Evolutionary conservation across 2,797 vertebrate genomes (phyloP), one percentile per base, ranked within the genome.

Genomic region (Moxostoma hubbsi): DNA sequence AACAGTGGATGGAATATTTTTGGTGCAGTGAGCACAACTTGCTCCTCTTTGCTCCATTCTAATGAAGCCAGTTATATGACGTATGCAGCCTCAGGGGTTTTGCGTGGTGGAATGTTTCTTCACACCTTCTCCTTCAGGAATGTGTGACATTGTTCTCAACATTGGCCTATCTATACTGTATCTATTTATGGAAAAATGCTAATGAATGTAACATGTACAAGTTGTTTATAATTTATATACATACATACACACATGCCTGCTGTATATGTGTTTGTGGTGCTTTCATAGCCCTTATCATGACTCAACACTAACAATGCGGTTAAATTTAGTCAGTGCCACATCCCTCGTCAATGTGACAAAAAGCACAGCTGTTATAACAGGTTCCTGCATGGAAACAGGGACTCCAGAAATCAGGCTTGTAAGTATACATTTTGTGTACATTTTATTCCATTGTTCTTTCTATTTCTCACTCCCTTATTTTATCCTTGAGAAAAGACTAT

Each of bases 21-120:
- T 63, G 69, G 69, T 77, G 69, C 70, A 67, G 72, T 68, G 75
- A 73, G 75, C 81, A 73, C 53, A 53, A 68, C 45, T 61, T 74
- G 63, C 57, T 78, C 57, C 61, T 69, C 46, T 55, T 54, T 74
- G 76, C 64, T 74, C 57, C 51, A 78, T 78, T 73, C 72, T 73
- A 78, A 78, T 8, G 50, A 57, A 69, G 76, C 65, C 59, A 73
- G 70, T 36, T 36, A n/a, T 47, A 9, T 51, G 81, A 78, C 57
- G 64, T 82, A 72, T 18, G 51, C 69, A 61, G 53, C 75, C 61
- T 67, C 45, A 4, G 51, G 43, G 49, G 50, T 18, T 66, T 66
- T 11, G 18, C 3, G 5, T 49, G 58, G 51, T 63, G 50, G 72
- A 15, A 50, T 9, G 6, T 36, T 43, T 2, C 66, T 55, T 77